These are phyloP conservation scores for Xestia ashworthii DNA, from an alignment of 2,888 invertebrate genomes.

Conservation along the genomic window DNA sequence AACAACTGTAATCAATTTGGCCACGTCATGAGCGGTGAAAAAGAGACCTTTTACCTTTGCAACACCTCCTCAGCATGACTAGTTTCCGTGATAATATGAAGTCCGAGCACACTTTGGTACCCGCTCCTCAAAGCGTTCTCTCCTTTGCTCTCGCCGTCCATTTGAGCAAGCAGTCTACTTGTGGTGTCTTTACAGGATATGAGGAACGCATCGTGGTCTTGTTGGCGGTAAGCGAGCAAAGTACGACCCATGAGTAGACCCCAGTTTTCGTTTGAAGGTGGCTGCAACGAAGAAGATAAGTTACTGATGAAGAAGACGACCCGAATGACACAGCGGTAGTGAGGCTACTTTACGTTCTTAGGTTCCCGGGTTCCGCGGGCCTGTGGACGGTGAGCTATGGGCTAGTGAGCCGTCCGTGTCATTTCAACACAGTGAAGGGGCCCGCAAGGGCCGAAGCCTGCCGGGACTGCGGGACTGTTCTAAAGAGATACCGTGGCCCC, in stretches of 20 bases:
- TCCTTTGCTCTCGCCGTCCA: constrained; percentile 84
- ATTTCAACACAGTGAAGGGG: too few species aligned
- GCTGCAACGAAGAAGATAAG: constrained; percentile 68
- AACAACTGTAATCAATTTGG: neutral
- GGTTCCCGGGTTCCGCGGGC: too few species aligned
- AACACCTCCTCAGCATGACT: constrained; percentile 82
- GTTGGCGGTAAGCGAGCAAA: constrained; percentile 90
- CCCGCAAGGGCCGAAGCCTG: too few species aligned
- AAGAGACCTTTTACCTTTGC: constrained; percentile 71
- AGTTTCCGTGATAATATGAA: constrained; percentile 86
- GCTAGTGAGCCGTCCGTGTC: too few species aligned
- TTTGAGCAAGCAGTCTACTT: constrained; percentile 77
- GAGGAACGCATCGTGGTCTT: constrained; percentile 79
- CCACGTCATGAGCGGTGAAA: neutral
- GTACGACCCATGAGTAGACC: constrained; percentile 94
- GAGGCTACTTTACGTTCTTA: too few species aligned
- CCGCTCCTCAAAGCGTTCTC: constrained; percentile 85
- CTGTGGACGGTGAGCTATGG: too few species aligned
- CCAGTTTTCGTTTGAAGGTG: constrained; percentile 91
- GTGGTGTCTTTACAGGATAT: constrained; percentile 84
- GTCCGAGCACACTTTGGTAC: constrained; percentile 85
- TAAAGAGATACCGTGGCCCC: too few species aligned
- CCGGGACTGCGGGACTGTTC: too few species aligned
- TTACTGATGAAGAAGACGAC: neutral
- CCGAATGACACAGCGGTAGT: too few species aligned